Evolutionary conservation across 2,797 vertebrate genomes (phyloP).

Genomic region (Jordanella pulchra): DNA sequence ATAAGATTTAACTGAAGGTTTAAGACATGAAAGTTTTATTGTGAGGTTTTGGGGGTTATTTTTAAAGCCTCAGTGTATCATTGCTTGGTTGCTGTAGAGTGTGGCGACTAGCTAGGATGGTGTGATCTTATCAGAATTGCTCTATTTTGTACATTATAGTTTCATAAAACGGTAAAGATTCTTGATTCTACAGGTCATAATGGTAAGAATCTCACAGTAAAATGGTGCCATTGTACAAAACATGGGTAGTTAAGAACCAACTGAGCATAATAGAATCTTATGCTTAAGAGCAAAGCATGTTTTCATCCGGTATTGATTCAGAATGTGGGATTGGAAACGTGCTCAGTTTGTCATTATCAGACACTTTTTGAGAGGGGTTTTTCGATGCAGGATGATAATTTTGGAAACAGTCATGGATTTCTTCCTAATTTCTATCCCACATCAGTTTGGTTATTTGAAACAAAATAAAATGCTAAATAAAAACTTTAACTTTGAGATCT

Average conservation of each 20-base stretch:
- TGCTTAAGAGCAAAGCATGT: neutral
- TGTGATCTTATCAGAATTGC: too few species aligned
- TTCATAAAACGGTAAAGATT: too few species aligned
- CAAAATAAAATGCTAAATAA: neutral
- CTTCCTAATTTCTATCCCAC: neutral
- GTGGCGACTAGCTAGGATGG: too few species aligned
- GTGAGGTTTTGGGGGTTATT: neutral
- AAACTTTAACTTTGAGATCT: neutral
- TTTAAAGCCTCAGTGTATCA: neutral
- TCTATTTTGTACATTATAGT: too few species aligned
- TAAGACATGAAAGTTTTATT: neutral
- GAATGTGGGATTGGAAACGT: too few species aligned
- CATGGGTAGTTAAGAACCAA: neutral
- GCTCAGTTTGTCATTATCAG: neutral
- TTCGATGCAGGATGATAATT: neutral
- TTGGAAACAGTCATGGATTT: neutral
- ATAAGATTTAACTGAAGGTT: neutral
- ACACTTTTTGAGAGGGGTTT: too few species aligned
- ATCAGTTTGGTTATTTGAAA: neutral
- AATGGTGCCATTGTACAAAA: neutral
- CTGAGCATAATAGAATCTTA: neutral
- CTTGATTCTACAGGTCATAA: too few species aligned
- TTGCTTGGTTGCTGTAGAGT: too few species aligned
- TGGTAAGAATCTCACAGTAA: neutral
- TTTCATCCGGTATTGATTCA: neutral